phyloP scores from a whole-genome alignment of 2,888 invertebrate species.

The Maniola hyperantus region DNA sequence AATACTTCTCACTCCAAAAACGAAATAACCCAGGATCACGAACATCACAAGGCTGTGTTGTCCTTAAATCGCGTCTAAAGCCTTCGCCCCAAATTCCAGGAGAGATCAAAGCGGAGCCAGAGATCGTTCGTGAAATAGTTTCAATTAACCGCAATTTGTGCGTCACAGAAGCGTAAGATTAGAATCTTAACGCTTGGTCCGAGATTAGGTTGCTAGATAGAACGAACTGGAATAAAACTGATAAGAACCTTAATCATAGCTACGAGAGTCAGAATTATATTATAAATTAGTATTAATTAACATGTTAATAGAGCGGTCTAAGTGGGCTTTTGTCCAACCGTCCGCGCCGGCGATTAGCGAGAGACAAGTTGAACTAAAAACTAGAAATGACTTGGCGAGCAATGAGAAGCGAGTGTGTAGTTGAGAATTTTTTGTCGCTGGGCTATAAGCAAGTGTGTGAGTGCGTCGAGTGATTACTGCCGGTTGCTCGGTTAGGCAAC shows the following conservation, averaged over 20 bases:
- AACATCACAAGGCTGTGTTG: background rate
- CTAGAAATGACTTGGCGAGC: no score
- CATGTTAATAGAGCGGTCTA: no score
- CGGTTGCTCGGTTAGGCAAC: no score
- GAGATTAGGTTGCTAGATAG: slow-evolving; percentile 6
- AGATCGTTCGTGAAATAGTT: slow-evolving; percentile 54
- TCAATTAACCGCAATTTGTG: slow-evolving; percentile 54
- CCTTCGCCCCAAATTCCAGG: slow-evolving; percentile 12
- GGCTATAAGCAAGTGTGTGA: no score
- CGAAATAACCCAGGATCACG: slow-evolving; percentile 5
- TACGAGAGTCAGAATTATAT: background rate
- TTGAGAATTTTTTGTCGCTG: no score
- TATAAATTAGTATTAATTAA: background rate
- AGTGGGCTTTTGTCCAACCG: no score
- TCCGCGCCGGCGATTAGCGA: no score
- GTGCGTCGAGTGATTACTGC: no score
- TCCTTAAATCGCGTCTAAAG: slow-evolving; percentile 8
- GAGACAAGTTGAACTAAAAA: no score
- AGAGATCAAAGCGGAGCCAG: slow-evolving; percentile 51
- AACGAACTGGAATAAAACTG: slow-evolving; percentile 1
- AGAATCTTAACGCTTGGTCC: slow-evolving; percentile 26
- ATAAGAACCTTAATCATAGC: background rate
- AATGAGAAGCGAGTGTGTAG: no score
- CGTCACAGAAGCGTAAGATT: slow-evolving; percentile 44
- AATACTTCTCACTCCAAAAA: background rate